A percentile compares a stretch with the other conserved stretches of the same genome.
phyloP scores from a whole-genome alignment of 2,113 vertebrate species.

The Sylvia atricapilla region DNA sequence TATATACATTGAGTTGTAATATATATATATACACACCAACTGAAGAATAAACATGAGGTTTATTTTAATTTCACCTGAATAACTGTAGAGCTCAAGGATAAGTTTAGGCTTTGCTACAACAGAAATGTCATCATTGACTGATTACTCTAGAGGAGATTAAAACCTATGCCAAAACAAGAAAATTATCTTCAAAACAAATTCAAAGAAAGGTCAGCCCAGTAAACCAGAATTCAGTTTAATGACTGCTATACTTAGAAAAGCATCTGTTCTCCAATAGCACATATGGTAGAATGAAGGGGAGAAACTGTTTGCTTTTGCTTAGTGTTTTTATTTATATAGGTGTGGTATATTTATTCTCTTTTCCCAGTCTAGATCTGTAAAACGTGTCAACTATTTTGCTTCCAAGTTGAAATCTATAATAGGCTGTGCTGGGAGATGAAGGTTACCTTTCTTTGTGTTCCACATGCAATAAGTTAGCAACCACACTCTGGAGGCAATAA shows the following conservation, averaged over 20 bases:
- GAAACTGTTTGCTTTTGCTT: background rate
- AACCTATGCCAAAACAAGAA: background rate
- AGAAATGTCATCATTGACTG: background rate
- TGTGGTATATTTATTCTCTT: background rate
- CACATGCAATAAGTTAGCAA: background rate
- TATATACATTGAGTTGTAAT: background rate
- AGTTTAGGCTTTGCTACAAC: background rate
- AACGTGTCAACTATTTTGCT: background rate
- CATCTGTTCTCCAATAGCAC: background rate
- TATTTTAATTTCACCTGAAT: background rate
- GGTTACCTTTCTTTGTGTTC: background rate
- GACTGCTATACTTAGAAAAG: background rate
- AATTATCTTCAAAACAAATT: slow-evolving; percentile 1
- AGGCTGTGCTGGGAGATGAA: background rate
- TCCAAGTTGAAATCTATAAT: background rate
- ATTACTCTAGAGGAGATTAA: background rate
- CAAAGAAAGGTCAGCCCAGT: slow-evolving; percentile 4
- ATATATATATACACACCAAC: background rate
- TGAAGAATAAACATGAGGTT: background rate
- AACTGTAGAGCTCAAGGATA: background rate
- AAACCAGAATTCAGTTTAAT: slow-evolving; percentile 2
- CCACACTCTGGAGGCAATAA: background rate
- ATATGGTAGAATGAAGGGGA: background rate
- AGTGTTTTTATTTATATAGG: background rate
- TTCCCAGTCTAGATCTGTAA: background rate